These are phyloP conservation scores for Globia sparganii DNA, from an alignment of 2,888 invertebrate species.

Conservation along the genomic window DNA sequence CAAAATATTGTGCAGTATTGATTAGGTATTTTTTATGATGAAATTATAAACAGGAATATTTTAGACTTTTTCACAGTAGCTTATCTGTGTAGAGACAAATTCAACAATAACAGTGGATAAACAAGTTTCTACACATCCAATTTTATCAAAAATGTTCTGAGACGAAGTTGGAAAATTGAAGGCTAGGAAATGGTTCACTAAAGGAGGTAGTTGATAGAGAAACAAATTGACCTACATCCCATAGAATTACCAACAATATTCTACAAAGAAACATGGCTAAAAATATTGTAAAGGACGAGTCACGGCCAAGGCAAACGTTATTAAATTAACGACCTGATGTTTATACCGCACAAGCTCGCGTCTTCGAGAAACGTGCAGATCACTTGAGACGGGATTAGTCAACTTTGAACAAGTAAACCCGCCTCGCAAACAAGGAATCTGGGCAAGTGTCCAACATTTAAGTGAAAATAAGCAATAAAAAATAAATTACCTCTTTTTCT, in stretches of 20 bases:
- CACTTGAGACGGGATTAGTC: slow-evolving; percentile 14
- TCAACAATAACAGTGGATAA: background rate
- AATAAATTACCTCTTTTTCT: slow-evolving; percentile 98
- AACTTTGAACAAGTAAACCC: slow-evolving; percentile 39
- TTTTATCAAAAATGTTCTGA: background rate
- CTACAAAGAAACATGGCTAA: slow-evolving; percentile 31
- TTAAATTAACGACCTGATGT: slow-evolving; percentile 59
- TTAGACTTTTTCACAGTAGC: background rate
- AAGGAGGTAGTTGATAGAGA: background rate
- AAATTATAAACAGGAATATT: slow-evolving; percentile 3
- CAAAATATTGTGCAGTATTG: background rate
- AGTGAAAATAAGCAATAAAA: slow-evolving; percentile 60
- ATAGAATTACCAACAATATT: slow-evolving; percentile 40
- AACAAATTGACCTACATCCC: slow-evolving; percentile 53
- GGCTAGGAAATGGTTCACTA: background rate
- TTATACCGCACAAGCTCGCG: slow-evolving; percentile 47
- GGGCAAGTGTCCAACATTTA: slow-evolving; percentile 55
- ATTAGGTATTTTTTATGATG: background rate
- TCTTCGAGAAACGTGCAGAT: slow-evolving; percentile 36
- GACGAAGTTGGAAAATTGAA: background rate
- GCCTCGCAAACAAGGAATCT: slow-evolving; percentile 42
- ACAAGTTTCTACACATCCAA: slow-evolving; percentile 5
- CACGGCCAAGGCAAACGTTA: slow-evolving; percentile 71
- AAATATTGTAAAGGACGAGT: slow-evolving; percentile 42
- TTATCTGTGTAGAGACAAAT: background rate